phyloP scores from a whole-genome alignment of 2,113 vertebrate genomes.

The Polyodon spathula region DNA sequence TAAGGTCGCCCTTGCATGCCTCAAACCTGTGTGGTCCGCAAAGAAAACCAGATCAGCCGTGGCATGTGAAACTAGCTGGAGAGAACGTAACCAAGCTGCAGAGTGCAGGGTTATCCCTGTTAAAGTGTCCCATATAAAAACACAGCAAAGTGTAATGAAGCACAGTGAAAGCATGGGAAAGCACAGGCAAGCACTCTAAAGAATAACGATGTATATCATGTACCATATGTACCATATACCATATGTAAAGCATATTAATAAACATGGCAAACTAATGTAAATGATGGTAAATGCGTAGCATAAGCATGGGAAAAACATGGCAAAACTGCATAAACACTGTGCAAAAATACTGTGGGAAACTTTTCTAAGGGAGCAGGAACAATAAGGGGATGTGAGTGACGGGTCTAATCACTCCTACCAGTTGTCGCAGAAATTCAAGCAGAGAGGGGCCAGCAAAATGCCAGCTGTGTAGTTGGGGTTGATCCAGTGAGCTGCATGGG shows the following conservation, averaged over 20 bases:
- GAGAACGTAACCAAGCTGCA: too few relatives aligned
- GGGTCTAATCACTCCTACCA: slow-evolving; percentile 34
- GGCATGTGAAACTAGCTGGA: too few relatives aligned
- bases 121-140: too few relatives aligned
- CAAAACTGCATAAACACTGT: neutral
- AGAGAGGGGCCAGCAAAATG: slow-evolving; percentile 43
- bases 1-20: slow-evolving; percentile 48
- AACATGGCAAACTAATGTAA: neutral
- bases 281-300: neutral
- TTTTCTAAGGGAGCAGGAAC: too few relatives aligned
- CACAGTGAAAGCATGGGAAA: too few relatives aligned
- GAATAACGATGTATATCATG: too few relatives aligned
- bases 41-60: too few relatives aligned
- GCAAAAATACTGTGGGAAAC: neutral
- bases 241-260: neutral
- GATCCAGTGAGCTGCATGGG: slow-evolving; percentile 43
- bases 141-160: too few relatives aligned
- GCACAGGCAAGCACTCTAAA: too few relatives aligned
- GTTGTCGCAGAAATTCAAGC: slow-evolving; percentile 49
- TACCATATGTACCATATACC: too few relatives aligned
- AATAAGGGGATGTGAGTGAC: neutral
- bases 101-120: too few relatives aligned
- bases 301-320: too few relatives aligned
- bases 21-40: slow-evolving; percentile 42
- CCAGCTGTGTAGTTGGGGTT: slow-evolving; percentile 29